Evolutionary conservation across 23 tunicate genomes (phyloP), one percentile per base, ranked within the genome.

Genomic region (Diplosoma virens): DNA sequence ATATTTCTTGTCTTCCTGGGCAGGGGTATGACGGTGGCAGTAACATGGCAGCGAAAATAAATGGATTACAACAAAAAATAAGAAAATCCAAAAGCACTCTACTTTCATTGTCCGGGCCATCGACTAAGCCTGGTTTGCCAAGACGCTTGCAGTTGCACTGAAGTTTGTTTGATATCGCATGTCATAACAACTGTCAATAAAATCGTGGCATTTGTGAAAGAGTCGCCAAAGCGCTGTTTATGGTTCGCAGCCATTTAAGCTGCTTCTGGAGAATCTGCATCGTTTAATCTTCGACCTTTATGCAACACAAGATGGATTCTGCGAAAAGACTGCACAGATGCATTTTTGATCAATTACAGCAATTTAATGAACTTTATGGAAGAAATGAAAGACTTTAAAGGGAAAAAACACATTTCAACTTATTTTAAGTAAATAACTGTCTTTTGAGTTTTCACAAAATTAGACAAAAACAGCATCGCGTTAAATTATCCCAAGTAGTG

Each of bases 11-110:
- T 14, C 54, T 69, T 35, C 76, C 58, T 69, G 76, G 76, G 17
- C 76, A 69, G 22, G 76, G 76, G 7, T 69, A 69, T 69, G 45
- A 22, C 25, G 76, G 76, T 69, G 76, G 58, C 37, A 36, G 55
- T 20, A 69, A 69, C 76, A 65, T 65, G 71, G 71, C 71, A 24
- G 71, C 45, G 23, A 65, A 27, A 65, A 27, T 65, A 9, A 20
- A 28, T 24, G 7, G n/a, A n/a, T n/a, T n/a, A n/a, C n/a, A n/a
- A n/a, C n/a, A n/a, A n/a, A 22, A 9, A 9, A n/a, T 5, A 18
- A 25, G 64, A 56, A 56, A 56, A 56, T 21, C 5, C 70, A 63
- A 26, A 63, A 20, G 70, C 35, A 4, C 9, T 63, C 9, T 63
- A 25, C 30, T 63, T 63, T 30, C 35, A 25, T n/a, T n/a, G n/a